These are phyloP conservation scores for Holotrichia oblita DNA, from an alignment of 1,140 invertebrate species.

Conservation along the genomic window DNA sequence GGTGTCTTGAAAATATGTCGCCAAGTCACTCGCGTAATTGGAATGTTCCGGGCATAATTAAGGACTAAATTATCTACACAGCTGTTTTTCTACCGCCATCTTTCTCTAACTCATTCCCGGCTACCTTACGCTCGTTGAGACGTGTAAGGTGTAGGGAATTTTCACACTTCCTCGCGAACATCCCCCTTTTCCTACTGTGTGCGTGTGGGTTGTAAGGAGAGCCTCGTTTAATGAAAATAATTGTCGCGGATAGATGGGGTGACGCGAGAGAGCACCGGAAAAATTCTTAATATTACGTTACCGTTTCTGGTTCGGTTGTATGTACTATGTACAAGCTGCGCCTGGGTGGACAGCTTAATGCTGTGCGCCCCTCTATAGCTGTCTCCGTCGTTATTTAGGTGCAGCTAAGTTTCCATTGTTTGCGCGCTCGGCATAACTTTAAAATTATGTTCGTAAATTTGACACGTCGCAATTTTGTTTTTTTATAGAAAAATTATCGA, in stretches of 20 bases:
- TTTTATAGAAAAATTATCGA: too few relatives aligned
- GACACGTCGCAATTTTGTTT: too few relatives aligned
- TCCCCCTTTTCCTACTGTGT: not conserved
- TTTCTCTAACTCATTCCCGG: not conserved
- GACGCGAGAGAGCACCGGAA: too few relatives aligned
- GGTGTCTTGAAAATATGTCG: constrained; percentile 41
- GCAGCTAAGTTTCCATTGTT: too few relatives aligned
- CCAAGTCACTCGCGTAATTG: constrained; percentile 42
- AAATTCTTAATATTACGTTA: too few relatives aligned
- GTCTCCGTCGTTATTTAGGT: too few relatives aligned
- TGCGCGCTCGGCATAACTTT: too few relatives aligned
- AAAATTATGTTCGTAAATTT: too few relatives aligned
- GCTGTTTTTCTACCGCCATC: not conserved
- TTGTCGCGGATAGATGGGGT: not conserved
- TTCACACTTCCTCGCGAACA: not conserved
- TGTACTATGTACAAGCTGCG: too few relatives aligned
- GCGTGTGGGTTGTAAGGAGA: not conserved
- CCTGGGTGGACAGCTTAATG: too few relatives aligned
- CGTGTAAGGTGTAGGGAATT: not conserved
- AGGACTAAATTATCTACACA: constrained; percentile 39
- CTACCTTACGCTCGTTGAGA: not conserved
- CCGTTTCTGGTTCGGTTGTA: too few relatives aligned
- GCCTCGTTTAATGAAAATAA: constrained; percentile 4
- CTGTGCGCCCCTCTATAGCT: too few relatives aligned
- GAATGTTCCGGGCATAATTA: constrained; percentile 42